Evolutionary conservation across 2,888 invertebrate species (phyloP).

Genomic region (Prosopocoilus inquinatus): DNA sequence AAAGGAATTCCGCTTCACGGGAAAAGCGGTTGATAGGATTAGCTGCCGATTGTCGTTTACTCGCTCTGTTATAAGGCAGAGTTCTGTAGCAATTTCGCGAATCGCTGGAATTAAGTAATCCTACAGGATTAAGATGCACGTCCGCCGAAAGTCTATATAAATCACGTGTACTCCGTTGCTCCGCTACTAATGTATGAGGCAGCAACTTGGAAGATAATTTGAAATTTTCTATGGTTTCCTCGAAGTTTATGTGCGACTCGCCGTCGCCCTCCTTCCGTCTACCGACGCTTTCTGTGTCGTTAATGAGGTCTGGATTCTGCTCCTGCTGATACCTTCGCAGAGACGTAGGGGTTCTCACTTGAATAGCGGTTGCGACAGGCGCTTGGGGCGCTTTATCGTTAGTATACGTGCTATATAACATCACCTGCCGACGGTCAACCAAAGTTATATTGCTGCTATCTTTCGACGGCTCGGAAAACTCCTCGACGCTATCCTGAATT

Average conservation of each 20-base stretch:
- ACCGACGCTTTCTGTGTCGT: constrained; percentile 67
- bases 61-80: constrained; percentile 67
- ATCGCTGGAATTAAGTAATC: constrained; percentile 72
- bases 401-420: constrained; percentile 42
- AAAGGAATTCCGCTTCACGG: constrained; percentile 65
- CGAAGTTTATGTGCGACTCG: constrained; percentile 35
- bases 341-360: constrained; percentile 58
- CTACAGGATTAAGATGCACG: constrained; percentile 73
- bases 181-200: constrained; percentile 11
- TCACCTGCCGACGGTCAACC: constrained; percentile 37
- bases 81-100: constrained; percentile 74
- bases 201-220: constrained; percentile 47
- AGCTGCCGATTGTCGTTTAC: constrained; percentile 55
- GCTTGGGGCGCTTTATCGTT: constrained; percentile 39
- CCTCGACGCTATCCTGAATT: constrained; percentile 41
- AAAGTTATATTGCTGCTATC: constrained; percentile 34
- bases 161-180: constrained; percentile 47
- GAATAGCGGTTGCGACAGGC: constrained; percentile 48
- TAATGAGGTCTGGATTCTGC: constrained; percentile 78
- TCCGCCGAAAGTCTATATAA: constrained; percentile 68
- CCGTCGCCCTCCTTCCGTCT: constrained; percentile 48
- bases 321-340: constrained; percentile 57
- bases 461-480: constrained; percentile 38
- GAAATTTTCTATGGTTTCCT: constrained; percentile 42
- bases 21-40: constrained; percentile 58